phyloP scores from a whole-genome alignment of 2,888 invertebrate species.

The Monochamus alternatus region DNA sequence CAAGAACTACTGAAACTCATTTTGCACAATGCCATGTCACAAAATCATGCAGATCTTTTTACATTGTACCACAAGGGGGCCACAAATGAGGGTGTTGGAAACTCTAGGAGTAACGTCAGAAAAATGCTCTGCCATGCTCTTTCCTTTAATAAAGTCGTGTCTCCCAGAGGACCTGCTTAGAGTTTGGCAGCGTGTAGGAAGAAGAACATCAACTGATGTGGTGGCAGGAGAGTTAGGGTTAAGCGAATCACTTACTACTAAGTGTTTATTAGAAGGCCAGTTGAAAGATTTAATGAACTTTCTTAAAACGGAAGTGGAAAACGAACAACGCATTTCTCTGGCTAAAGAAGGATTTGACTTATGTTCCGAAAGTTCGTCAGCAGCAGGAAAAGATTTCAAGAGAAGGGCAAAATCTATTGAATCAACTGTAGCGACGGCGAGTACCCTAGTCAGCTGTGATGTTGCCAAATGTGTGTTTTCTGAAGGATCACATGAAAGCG shows the following conservation, averaged over 20 bases:
- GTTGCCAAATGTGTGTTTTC: no score
- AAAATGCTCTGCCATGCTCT: conserved; percentile 56
- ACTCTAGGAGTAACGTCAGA: conserved; percentile 54
- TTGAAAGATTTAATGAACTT: no score
- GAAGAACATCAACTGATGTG: no score
- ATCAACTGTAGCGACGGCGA: background rate
- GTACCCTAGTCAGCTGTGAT: conserved; percentile 28
- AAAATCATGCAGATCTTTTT: background rate
- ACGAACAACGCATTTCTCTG: no score
- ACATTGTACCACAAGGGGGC: conserved; percentile 55
- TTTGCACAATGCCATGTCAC: conserved; percentile 45
- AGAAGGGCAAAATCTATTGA: background rate
- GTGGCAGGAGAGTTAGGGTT: background rate
- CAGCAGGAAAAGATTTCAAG: background rate
- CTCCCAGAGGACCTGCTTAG: conserved; percentile 56
- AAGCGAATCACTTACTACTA: background rate
- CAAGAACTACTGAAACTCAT: conserved; percentile 45
- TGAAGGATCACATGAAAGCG: no score
- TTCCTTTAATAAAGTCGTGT: conserved; percentile 58
- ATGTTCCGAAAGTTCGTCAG: no score
- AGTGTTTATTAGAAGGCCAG: background rate
- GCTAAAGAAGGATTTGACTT: background rate
- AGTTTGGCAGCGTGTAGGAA: conserved; percentile 50
- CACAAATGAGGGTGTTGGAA: conserved; percentile 56
- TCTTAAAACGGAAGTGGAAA: no score